A percentile compares a stretch with the other conserved stretches of the same genome.
phyloP scores from a whole-genome alignment of 2,113 vertebrate species.

The Podarcis muralis region DNA sequence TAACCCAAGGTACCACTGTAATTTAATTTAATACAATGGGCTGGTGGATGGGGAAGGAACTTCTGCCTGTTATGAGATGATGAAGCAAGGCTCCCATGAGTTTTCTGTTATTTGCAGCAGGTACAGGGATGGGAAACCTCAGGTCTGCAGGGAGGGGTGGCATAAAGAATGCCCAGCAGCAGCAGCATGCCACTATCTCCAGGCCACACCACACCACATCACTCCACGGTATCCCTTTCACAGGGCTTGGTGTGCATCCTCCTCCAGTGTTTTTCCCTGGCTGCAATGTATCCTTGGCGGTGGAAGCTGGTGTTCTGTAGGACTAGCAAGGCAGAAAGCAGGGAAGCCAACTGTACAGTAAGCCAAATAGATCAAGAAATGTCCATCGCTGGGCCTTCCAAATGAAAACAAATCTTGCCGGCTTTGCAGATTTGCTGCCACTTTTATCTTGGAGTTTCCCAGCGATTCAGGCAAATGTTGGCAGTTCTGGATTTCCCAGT shows the following conservation, averaged over 20 bases:
- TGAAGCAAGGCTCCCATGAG: neutral
- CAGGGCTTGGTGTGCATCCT: no score
- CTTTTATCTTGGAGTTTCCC: conserved; percentile 42
- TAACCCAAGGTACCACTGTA: neutral
- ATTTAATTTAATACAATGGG: neutral
- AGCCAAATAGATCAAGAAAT: no score
- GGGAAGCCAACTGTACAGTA: no score
- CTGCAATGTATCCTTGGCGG: no score
- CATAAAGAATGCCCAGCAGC: no score
- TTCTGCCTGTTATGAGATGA: neutral
- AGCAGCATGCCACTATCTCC: no score
- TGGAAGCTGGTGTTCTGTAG: no score
- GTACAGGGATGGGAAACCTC: neutral
- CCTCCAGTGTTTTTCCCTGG: no score
- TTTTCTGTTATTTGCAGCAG: neutral
- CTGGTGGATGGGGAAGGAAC: neutral
- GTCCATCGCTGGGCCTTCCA: neutral
- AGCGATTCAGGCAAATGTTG: conserved; percentile 9
- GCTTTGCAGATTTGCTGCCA: conserved; percentile 1
- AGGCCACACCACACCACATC: no score
- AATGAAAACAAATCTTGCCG: conserved; percentile 37
- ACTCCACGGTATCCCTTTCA: no score
- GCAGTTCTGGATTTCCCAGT: conserved; percentile 6
- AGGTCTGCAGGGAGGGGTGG: neutral
- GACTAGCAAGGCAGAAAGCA: no score